Evolutionary conservation across 2,113 vertebrate genomes (phyloP).

Genomic region (Machaerirhynchus nigripectus): DNA sequence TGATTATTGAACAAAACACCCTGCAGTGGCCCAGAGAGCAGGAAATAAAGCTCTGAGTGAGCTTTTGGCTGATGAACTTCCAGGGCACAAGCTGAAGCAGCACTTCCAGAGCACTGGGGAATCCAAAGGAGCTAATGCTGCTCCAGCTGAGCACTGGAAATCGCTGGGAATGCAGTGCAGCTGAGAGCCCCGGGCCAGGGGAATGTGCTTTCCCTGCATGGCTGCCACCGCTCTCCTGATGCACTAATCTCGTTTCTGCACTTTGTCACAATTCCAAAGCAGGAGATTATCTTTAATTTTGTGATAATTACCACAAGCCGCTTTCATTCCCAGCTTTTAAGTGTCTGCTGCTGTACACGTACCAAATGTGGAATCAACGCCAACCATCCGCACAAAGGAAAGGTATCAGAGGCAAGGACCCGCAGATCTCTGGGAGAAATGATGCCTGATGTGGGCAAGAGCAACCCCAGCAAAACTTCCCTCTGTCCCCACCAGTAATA

Average conservation of each 20-base stretch:
- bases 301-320: conserved; percentile 42
- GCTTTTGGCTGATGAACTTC: not conserved
- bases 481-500: not conserved
- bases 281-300: conserved; percentile 59
- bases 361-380: not conserved
- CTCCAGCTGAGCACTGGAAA: not conserved
- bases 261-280: conserved; percentile 47
- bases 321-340: conserved; percentile 21
- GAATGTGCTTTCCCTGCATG: fast-evolving
- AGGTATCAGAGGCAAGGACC: not conserved
- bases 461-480: not conserved
- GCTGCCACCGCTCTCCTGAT: not conserved
- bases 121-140: not conserved
- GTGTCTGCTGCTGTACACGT: not conserved
- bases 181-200: not conserved
- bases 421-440: fast-evolving
- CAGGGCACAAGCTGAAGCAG: not conserved
- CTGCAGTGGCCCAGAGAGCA: fast-evolving
- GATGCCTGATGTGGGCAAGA: not conserved
- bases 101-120: not conserved
- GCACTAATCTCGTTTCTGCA: not conserved
- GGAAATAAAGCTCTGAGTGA: not conserved
- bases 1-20: not conserved
- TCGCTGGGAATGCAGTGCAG: fast-evolving
- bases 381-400: fast-evolving